Evolutionary conservation across 2,888 invertebrate species (phyloP).

Genomic region (Oxyscelio sp.): DNA sequence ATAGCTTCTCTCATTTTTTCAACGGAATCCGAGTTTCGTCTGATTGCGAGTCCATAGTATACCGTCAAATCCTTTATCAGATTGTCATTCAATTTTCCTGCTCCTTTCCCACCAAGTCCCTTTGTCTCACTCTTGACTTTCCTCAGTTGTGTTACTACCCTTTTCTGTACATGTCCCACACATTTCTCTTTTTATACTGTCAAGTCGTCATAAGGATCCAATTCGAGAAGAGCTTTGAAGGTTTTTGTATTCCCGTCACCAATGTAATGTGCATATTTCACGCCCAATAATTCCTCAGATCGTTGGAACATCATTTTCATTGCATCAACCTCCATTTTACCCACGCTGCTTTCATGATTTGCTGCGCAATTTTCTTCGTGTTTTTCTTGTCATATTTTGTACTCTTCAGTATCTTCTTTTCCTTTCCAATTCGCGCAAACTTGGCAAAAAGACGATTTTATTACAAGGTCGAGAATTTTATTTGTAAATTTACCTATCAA

Average conservation of each 20-base stretch:
- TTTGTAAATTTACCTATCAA: too few relatives aligned
- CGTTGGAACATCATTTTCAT: neutral
- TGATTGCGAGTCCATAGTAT: neutral
- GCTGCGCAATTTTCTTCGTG: neutral
- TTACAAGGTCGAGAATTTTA: too few relatives aligned
- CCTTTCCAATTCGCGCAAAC: too few relatives aligned
- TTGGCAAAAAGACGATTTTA: too few relatives aligned
- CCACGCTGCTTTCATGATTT: neutral
- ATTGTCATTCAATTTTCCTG: neutral
- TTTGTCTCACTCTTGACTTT: neutral
- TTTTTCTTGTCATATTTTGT: neutral
- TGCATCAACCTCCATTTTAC: too few relatives aligned
- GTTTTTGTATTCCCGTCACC: too few relatives aligned
- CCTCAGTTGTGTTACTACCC: neutral
- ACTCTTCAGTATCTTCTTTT: too few relatives aligned
- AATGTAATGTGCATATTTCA: neutral
- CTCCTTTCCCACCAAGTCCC: neutral
- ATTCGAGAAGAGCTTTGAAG: neutral
- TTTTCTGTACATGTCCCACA: neutral
- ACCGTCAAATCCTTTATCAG: neutral
- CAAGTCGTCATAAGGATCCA: neutral
- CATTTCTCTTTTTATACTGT: neutral
- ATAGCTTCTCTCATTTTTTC: neutral
- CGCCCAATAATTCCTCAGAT: neutral
- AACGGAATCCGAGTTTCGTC: neutral